A percentile compares a stretch with the other conserved stretches of the same genome.
Evolutionary conservation across 2,113 vertebrate species (phyloP).

Genomic region (Takifugu bimaculatus): DNA sequence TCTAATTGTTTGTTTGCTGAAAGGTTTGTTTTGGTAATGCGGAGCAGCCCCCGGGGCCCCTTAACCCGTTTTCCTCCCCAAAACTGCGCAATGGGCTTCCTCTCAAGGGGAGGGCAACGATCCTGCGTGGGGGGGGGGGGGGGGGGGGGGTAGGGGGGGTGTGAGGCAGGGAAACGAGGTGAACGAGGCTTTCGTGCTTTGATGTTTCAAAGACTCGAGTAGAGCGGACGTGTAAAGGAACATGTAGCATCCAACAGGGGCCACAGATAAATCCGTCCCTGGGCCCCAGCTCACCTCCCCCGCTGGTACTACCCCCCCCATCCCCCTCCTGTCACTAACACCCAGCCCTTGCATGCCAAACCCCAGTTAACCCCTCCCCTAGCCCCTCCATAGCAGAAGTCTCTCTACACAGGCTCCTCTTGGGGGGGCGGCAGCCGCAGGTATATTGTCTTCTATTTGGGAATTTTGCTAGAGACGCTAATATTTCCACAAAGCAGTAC

Average conservation of each 20-base stretch:
- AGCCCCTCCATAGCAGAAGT: no score
- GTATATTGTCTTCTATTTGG: no score
- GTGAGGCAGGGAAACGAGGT: constrained; percentile 57
- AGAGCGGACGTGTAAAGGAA: constrained; percentile 5
- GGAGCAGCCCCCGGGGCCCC: constrained; percentile 62
- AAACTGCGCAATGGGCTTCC: constrained; percentile 51
- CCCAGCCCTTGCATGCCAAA: constrained; percentile 10
- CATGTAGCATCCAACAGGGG: not conserved
- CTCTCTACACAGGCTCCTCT: no score
- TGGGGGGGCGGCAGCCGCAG: no score
- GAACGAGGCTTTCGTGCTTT: constrained; percentile 63
- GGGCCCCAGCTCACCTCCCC: constrained; percentile 45
- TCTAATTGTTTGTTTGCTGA: constrained; percentile 77
- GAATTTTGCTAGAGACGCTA: no score
- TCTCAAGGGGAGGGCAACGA: constrained; percentile 61
- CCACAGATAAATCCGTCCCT: constrained; percentile 13
- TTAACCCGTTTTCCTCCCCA: constrained; percentile 50
- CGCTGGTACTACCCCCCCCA: constrained; percentile 45
- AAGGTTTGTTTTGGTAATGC: constrained; percentile 75
- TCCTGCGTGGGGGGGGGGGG: constrained; percentile 22
- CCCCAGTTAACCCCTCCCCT: constrained; percentile 3
- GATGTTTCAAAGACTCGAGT: constrained; percentile 53
- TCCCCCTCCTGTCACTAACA: constrained; percentile 46
- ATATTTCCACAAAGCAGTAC: no score
- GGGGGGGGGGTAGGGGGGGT: no score